phyloP scores from a whole-genome alignment of 2,888 invertebrate genomes.

The Heterodera filipjevi region DNA sequence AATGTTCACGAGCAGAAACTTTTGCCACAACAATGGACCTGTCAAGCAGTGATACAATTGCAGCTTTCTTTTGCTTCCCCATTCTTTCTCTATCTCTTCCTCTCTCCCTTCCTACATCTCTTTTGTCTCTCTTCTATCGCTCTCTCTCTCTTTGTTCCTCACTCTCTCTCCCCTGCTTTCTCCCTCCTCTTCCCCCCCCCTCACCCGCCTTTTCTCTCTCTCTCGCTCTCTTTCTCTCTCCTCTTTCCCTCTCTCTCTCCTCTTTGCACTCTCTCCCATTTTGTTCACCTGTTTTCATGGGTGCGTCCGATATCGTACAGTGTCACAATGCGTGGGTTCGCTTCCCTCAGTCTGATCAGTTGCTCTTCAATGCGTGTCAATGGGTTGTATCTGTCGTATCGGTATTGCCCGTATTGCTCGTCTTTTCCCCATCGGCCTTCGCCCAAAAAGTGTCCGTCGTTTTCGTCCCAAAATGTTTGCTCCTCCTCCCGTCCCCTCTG shows the following conservation, averaged over 20 bases:
- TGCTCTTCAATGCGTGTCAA: slow-evolving; percentile 33
- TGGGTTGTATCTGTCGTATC: slow-evolving; percentile 36
- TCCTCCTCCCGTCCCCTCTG: background rate
- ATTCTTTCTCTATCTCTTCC: background rate
- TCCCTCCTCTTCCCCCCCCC: slow-evolving; percentile 12
- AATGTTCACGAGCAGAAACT: slow-evolving; percentile 29
- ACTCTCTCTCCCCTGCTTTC: background rate
- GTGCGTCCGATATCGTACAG: slow-evolving; percentile 61
- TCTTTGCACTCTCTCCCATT: slow-evolving; percentile 8
- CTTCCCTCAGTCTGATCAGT: slow-evolving; percentile 36
- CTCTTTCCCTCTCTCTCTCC: background rate
- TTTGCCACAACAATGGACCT: slow-evolving; percentile 15
- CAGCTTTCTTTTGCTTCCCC: no score
- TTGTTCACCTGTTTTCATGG: slow-evolving; percentile 30
- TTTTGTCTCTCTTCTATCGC: background rate
- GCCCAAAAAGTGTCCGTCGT: background rate
- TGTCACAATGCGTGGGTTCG: slow-evolving; percentile 57
- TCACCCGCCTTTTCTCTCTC: no score
- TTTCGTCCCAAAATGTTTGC: background rate
- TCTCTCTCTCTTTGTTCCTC: background rate
- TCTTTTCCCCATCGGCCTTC: background rate
- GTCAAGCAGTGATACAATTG: no score
- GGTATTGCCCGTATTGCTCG: slow-evolving; percentile 4
- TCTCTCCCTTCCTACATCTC: background rate
- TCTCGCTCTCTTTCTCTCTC: background rate